Base-by-base conservation (phyloP, 2,797 vertebrate genomes). In the Apogon talboti region DNA sequence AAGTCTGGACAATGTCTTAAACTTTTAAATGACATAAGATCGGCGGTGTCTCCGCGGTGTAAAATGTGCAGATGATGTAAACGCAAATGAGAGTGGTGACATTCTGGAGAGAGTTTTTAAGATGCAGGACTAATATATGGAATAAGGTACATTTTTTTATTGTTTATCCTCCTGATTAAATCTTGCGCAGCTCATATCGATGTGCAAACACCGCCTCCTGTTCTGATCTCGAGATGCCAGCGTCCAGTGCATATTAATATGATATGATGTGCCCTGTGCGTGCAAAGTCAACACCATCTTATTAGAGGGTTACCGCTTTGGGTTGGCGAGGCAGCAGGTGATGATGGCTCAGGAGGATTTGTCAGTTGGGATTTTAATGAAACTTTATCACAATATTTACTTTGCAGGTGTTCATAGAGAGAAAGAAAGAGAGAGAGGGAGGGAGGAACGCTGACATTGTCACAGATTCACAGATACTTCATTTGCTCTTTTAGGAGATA, bases 111-210 rank as follows among this genome's bases (percentile, higher is more conserved):
- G 55, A 57, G 53, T 59, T 70, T 75, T 81, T 76, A 85, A 79
- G 83, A 80, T 68, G 70, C 74, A 49, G 50, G 51, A 52, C 61
- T 82, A 71, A 86, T 81, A 87, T 84, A 84, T 90, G 77, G 77
- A 87, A 87, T 81, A 87, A 79, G 84, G 65, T 86, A 81, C 63
- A 4, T 64, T 59, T 49, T 35, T 75, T 82, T 79, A 73, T 86
- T 94, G 92, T 94, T 94, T 93, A 92, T 85, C 84, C 65, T 76
- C 78, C 69, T 94, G 93, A 94, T 94, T 93, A 94, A 94, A 94
- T 94, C 88, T 83, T 45, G 83, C 83, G 24, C 87, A 86, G 87
- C 92, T 94, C 92, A 94, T 94, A 93, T 93, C 82, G 60, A 88
- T 87, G 93, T 89, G 94, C 92, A 94, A 94, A 94, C 92, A 94